Percentiles rank a stretch among this genome's conserved stretches.
These are phyloP conservation scores for Hydrozoanthus tunicans DNA, from an alignment of 64 coral and sea anemone species.

Conservation along the genomic window DNA sequence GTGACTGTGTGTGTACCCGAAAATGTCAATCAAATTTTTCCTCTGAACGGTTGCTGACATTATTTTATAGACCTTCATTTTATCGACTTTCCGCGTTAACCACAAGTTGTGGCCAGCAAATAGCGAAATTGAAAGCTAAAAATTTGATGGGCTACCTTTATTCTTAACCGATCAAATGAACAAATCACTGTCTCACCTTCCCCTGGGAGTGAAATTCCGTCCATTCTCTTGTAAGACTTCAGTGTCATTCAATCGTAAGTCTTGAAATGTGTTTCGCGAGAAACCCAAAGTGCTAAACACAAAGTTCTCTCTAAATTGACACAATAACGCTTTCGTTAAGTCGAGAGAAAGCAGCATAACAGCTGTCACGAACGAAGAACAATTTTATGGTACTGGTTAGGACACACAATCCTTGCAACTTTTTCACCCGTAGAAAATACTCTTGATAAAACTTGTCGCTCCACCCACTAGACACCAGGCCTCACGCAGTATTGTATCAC, in stretches of 20 bases:
- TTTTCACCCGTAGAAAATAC: conserved; percentile 27
- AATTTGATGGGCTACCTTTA: neutral
- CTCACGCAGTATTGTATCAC: conserved; percentile 1
- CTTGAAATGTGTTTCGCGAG: too few species aligned
- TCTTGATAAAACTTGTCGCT: conserved; percentile 48
- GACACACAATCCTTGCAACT: neutral
- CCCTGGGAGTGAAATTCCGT: neutral
- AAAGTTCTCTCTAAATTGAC: neutral
- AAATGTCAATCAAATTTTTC: neutral
- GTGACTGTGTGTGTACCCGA: neutral
- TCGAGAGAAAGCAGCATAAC: neutral
- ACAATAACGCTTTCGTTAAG: neutral
- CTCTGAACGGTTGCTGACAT: neutral
- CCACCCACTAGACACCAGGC: conserved; percentile 51
- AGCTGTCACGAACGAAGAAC: neutral
- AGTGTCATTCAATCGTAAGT: neutral
- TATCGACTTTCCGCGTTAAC: neutral
- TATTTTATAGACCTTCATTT: neutral
- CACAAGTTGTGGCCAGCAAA: neutral
- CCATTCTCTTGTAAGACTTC: conserved; percentile 15
- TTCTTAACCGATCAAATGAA: neutral
- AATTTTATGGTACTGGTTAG: neutral
- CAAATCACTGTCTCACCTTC: neutral
- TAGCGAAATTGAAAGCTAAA: neutral
- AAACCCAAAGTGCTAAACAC: too few species aligned